Evolutionary conservation across 2,113 vertebrate genomes (phyloP).

Genomic region (Oreocharis arfaki): DNA sequence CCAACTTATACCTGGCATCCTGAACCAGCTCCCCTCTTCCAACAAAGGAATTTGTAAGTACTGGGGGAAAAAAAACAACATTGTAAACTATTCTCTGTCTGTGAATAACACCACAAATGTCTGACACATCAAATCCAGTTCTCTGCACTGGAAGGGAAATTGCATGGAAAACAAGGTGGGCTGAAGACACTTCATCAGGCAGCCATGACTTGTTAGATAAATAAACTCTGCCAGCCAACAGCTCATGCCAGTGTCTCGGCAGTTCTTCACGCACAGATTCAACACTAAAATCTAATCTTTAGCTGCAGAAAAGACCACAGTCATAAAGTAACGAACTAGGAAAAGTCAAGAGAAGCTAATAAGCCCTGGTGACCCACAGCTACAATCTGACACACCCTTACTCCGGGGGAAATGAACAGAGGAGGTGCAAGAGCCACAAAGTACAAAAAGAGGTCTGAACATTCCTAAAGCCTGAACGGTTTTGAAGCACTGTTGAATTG

Average conservation of each 20-base stretch:
- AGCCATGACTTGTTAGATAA: background rate
- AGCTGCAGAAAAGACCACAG: background rate
- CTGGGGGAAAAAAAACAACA: background rate
- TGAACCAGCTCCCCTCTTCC: background rate
- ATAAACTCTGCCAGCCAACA: background rate
- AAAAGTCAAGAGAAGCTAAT: background rate
- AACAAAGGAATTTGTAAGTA: background rate
- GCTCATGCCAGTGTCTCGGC: background rate
- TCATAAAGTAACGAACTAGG: background rate
- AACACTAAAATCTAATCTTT: background rate
- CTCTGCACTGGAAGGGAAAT: background rate
- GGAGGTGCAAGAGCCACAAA: background rate
- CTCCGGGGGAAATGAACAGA: background rate
- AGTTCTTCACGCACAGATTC: background rate
- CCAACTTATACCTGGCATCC: background rate
- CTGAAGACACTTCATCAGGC: background rate
- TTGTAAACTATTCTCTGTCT: background rate
- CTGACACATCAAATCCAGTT: background rate
- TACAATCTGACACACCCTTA: background rate
- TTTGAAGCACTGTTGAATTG: background rate
- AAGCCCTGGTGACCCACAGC: background rate
- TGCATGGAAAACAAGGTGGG: background rate
- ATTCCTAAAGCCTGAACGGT: background rate
- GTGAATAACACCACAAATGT: background rate
- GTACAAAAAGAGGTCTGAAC: background rate